Evolutionary conservation across 1,140 invertebrate genomes (phyloP).

Genomic region (Onthophagus taurus): DNA sequence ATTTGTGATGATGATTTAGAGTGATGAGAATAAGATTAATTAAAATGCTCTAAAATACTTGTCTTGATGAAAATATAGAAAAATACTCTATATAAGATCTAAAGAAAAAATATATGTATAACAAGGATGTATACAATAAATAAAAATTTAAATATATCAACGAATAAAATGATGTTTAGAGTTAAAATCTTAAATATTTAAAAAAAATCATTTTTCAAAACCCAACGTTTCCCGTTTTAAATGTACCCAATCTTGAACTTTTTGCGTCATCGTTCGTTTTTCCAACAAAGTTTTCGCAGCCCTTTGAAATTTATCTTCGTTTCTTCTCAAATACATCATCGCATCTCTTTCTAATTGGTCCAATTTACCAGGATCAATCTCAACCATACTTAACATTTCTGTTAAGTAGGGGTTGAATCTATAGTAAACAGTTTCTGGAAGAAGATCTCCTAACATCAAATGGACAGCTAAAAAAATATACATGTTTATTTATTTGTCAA

Average conservation of each 20-base stretch:
- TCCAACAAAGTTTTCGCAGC: conserved; percentile 43
- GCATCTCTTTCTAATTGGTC: conserved; percentile 54
- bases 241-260: conserved; percentile 41
- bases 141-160: no score
- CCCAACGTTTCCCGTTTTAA: conserved; percentile 6
- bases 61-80: no score
- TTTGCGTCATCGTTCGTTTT: conserved; percentile 37
- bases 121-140: no score
- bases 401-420: conserved; percentile 86
- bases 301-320: conserved; percentile 62
- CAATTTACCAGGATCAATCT: conserved; percentile 62
- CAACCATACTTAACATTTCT: conserved; percentile 73
- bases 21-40: no score
- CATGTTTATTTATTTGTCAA: not conserved
- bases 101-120: no score
- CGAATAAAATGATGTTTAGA: no score
- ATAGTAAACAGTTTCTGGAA: conserved; percentile 71
- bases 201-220: not conserved
- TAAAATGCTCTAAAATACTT: no score
- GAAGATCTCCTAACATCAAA: conserved; percentile 68
- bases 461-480: conserved; percentile 57
- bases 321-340: conserved; percentile 64
- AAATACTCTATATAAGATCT: no score
- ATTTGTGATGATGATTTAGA: no score
- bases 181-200: not conserved